Evolutionary conservation across 2,797 vertebrate species (phyloP).

Genomic region (Pseudopleuronectes americanus): DNA sequence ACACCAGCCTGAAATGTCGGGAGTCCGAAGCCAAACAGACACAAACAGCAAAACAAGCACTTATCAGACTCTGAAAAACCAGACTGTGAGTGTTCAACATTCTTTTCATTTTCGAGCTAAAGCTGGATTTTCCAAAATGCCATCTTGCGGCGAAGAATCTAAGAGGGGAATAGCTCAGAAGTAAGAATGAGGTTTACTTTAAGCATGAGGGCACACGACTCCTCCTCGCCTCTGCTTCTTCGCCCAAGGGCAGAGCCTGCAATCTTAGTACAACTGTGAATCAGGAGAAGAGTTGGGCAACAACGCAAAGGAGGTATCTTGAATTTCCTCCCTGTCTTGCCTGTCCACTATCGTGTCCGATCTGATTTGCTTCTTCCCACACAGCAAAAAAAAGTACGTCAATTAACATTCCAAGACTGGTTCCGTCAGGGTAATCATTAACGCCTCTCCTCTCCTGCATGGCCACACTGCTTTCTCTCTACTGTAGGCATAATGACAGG

Average conservation of each 20-base stretch:
- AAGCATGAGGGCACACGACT: constrained; percentile 51
- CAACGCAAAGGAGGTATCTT: constrained; percentile 34
- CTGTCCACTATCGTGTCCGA: constrained; percentile 43
- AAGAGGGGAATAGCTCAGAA: constrained; percentile 54
- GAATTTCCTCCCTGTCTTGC: constrained; percentile 43
- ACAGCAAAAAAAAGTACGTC: constrained; percentile 70
- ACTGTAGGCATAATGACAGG: constrained; percentile 62
- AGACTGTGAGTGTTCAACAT: constrained; percentile 75
- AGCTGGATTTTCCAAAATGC: constrained; percentile 70
- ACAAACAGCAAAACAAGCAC: constrained; percentile 75
- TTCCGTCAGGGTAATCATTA: constrained; percentile 76
- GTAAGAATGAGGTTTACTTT: constrained; percentile 59
- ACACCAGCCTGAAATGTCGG: constrained; percentile 64
- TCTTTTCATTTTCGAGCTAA: constrained; percentile 79
- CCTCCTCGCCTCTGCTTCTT: constrained; percentile 31
- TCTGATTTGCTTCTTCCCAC: constrained; percentile 72
- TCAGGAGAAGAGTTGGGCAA: constrained; percentile 22
- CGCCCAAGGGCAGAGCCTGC: constrained; percentile 52
- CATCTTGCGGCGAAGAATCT: constrained; percentile 71
- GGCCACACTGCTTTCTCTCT: constrained; percentile 60
- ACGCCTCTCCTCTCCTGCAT: constrained; percentile 64
- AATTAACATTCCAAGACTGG: constrained; percentile 83
- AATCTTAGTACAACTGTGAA: constrained; percentile 60
- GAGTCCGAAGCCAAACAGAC: constrained; percentile 52
- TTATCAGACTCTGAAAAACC: constrained; percentile 77